These are phyloP conservation scores for Taxidea taxus DNA, from an alignment of 2,113 vertebrate genomes.

Conservation along the genomic window DNA sequence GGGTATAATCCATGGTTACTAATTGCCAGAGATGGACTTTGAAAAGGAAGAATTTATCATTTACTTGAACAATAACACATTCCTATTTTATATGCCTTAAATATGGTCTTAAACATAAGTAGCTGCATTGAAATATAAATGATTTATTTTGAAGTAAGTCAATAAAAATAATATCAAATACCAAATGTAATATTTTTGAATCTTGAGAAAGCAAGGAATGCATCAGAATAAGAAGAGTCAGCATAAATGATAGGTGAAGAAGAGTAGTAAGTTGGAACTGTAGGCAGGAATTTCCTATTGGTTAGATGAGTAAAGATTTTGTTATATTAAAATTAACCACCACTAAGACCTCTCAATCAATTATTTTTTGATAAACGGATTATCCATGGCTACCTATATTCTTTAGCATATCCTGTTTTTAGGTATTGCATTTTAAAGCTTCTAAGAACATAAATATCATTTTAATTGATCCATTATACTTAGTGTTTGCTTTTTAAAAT, in stretches of 20 bases:
- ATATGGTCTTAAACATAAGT: not conserved
- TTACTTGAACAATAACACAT: not conserved
- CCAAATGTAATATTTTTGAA: not conserved
- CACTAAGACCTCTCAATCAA: not conserved
- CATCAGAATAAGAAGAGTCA: not conserved
- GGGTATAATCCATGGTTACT: not conserved
- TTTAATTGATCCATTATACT: not conserved
- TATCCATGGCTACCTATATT: not conserved
- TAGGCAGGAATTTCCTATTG: not conserved
- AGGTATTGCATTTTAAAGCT: constrained; percentile 19
- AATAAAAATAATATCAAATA: not conserved
- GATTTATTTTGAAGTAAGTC: not conserved
- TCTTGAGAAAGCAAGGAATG: fast-evolving
- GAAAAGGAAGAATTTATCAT: not conserved
- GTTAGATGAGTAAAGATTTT: not conserved
- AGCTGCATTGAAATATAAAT: not conserved
- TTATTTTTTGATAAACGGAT: not conserved
- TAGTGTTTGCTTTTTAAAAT: not conserved
- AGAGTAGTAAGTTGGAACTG: not conserved
- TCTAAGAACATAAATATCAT: not conserved
- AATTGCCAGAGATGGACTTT: not conserved
- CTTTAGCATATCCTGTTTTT: not conserved
- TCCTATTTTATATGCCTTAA: not conserved
- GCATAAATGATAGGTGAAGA: not conserved
- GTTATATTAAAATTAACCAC: not conserved